A percentile compares a stretch with the other conserved stretches of the same genome.
Conservation (phyloP, 2,797 vertebrate species). For the Siniperca scherzeri region DNA sequence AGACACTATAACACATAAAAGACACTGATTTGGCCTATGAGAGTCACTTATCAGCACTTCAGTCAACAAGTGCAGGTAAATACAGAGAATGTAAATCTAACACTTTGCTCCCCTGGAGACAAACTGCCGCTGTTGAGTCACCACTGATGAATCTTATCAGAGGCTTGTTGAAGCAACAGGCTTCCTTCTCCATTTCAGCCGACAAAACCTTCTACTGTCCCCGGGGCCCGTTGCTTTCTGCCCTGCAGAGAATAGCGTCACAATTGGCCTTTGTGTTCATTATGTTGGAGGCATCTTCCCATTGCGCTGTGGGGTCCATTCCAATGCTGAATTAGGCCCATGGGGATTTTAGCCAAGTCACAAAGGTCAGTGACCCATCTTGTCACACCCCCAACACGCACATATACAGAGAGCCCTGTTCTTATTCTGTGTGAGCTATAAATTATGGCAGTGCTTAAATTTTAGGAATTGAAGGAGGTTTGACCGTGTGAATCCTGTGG, state of each 20-base stretch:
- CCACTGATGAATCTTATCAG: conserved; percentile 79
- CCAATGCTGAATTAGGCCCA: conserved; percentile 85
- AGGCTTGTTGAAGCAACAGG: conserved; percentile 82
- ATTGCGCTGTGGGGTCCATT: conserved; percentile 88
- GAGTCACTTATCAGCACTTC: conserved; percentile 69
- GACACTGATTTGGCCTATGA: conserved; percentile 37
- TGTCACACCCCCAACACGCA: conserved; percentile 68
- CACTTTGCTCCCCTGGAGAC: conserved; percentile 60
- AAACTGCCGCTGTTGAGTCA: conserved; percentile 65
- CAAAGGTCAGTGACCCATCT: conserved; percentile 83
- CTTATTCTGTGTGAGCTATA: conserved; percentile 75
- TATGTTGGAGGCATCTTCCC: conserved; percentile 87
- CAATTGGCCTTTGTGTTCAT: conserved; percentile 88
- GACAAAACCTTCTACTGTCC: conserved; percentile 85
- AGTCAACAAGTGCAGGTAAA: conserved; percentile 69
- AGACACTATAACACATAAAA: conserved; percentile 23
- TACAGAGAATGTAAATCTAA: conserved; percentile 74
- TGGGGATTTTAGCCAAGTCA: conserved; percentile 88
- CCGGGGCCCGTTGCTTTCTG: conserved; percentile 81
- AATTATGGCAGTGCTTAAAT: conserved; percentile 81
- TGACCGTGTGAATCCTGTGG: conserved; percentile 75
- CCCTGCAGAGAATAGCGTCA: conserved; percentile 81
- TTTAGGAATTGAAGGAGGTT: conserved; percentile 70
- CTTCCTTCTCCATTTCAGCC: conserved; percentile 75
- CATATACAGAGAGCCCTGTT: conserved; percentile 65